Conservation (phyloP, 2,888 invertebrate species). For the Tachina grossa region DNA sequence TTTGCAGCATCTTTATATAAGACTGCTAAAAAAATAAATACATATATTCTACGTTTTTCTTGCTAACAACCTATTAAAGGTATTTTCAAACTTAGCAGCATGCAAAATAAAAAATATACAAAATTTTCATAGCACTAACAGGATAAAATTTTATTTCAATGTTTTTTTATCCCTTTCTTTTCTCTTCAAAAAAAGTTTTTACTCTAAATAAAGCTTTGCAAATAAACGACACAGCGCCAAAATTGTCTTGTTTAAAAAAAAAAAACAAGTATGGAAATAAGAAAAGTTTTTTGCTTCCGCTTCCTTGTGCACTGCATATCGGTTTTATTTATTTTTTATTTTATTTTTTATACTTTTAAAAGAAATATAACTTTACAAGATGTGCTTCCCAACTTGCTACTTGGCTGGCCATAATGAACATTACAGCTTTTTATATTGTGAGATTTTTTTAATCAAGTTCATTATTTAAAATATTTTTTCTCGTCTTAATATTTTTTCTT, state of each 20-base stretch:
- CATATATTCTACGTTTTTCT: background rate
- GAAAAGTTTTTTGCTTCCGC: slow-evolving; percentile 40
- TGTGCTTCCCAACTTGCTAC: background rate
- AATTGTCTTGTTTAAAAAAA: slow-evolving; percentile 25
- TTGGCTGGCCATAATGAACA: background rate
- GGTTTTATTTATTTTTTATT: background rate
- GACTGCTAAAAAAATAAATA: too few relatives aligned
- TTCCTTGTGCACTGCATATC: slow-evolving; percentile 7
- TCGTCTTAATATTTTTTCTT: background rate
- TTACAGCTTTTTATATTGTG: background rate
- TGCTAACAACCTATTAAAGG: background rate
- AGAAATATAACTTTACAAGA: background rate
- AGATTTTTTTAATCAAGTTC: slow-evolving; percentile 40
- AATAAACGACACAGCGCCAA: slow-evolving; percentile 9
- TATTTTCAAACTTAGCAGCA: background rate
- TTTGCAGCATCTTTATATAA: too few relatives aligned
- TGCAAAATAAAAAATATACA: background rate
- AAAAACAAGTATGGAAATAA: slow-evolving; percentile 47
- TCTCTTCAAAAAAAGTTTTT: background rate
- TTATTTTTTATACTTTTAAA: background rate
- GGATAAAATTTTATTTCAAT: slow-evolving; percentile 38
- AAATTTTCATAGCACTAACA: slow-evolving; percentile 24
- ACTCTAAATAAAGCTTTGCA: background rate
- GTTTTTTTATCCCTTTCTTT: background rate
- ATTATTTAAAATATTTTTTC: slow-evolving; percentile 41